Evolutionary conservation across 1,140 invertebrate species (phyloP).

Genomic region (Trypoxylus dichotomus): DNA sequence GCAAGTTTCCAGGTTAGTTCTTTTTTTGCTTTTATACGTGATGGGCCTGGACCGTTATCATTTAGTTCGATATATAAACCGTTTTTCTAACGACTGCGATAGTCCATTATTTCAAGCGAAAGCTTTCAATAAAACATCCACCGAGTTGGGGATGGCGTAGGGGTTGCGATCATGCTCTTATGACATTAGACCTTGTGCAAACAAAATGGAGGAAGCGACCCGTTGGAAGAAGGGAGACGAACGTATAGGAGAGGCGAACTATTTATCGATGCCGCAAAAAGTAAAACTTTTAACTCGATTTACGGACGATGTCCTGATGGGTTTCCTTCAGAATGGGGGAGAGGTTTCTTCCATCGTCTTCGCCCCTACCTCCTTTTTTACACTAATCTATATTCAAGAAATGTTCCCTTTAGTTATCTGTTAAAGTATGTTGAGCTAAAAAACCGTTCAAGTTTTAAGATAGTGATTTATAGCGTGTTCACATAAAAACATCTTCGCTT

Average conservation of each 20-base stretch:
- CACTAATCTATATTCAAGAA: not conserved
- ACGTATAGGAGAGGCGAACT: not conserved
- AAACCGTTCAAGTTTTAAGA: not conserved
- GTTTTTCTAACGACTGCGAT: not conserved
- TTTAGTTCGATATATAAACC: conserved; percentile 1
- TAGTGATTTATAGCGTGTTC: not conserved
- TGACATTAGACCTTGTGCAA: not conserved
- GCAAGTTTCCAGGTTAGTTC: conserved; percentile 5
- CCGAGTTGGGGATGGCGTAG: not conserved
- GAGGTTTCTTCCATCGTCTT: not conserved
- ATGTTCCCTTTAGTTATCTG: not conserved
- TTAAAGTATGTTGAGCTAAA: not conserved
- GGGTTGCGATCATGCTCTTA: not conserved
- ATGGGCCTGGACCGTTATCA: not conserved
- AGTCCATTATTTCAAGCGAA: not conserved
- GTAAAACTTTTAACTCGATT: not conserved
- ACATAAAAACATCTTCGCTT: not conserved
- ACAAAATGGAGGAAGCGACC: not conserved
- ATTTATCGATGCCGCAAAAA: not conserved
- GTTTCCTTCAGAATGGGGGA: not conserved
- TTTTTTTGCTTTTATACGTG: not conserved
- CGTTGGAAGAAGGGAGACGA: not conserved
- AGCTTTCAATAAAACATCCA: not conserved
- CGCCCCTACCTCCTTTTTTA: not conserved
- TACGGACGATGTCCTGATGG: not conserved